Evolutionary conservation across 2,113 vertebrate genomes (phyloP).

Genomic region (Ariopsis seemanni): DNA sequence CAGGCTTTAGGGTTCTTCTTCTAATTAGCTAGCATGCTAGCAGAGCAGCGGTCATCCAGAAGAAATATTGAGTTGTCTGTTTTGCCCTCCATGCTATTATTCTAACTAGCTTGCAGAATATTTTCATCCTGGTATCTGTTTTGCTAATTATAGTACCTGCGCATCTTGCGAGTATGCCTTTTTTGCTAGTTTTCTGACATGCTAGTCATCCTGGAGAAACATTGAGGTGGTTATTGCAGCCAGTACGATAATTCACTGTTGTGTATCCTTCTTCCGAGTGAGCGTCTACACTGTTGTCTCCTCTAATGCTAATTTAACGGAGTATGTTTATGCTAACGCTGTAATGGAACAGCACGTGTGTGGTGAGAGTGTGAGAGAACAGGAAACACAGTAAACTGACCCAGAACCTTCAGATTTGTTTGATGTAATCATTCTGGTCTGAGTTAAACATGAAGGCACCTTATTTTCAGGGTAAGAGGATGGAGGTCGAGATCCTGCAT

Average conservation of each 20-base stretch:
- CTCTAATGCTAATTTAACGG: neutral
- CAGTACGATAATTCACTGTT: neutral
- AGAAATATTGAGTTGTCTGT: neutral
- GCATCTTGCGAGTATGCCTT: neutral
- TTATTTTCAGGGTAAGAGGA: neutral
- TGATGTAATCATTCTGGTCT: neutral
- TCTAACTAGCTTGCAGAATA: neutral
- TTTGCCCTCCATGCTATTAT: neutral
- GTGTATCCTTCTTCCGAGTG: neutral
- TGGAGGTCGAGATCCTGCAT: slow-evolving; percentile 9
- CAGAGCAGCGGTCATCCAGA: neutral
- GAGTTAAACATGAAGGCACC: neutral
- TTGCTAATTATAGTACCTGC: neutral
- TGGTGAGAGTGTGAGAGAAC: neutral
- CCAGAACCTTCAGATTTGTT: neutral
- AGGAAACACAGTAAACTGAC: neutral
- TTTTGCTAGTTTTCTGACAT: neutral
- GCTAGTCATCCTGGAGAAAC: neutral
- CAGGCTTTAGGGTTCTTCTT: neutral
- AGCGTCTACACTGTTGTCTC: neutral
- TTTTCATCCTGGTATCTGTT: neutral
- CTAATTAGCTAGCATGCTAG: neutral
- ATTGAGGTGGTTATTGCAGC: neutral
- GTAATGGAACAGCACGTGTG: neutral
- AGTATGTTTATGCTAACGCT: neutral